Base-by-base conservation (phyloP, 2,888 invertebrate species). In the Drosophila prolongata region DNA sequence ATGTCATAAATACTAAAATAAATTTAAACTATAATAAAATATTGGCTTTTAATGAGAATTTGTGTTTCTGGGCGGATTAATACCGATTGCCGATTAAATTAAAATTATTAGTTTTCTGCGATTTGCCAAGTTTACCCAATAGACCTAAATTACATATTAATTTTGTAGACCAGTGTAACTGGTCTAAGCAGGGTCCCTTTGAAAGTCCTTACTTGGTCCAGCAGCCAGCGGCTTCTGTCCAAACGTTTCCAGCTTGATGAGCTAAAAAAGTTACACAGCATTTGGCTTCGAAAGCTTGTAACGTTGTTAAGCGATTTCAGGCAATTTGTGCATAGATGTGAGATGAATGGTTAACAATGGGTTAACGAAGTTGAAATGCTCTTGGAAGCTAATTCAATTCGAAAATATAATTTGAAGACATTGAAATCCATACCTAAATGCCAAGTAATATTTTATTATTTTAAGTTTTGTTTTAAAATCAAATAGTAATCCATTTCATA, bases 181-280 rank as follows among this genome's bases (percentile, higher is more conserved):
- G n/a, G n/a, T n/a, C n/a, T n/a, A n/a, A 38, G 50, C 47, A 38
- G 13, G 13, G 19, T 71, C 62, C 71, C 73, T 54, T 52, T 62
- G 37, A 6, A 44, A 38, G 67, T 13, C 43, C 42, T 42, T 57
- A 49, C 67, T 77, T 75, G 49, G 30, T 60, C 77, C 55, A 75
- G 75, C 67, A 46, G 53, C 86, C 86, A 82, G 75, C 77, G 85
- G 82, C 86, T 72, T 82, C 75, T 79, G 80, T 80, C 78, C 66
- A 75, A 80, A 75, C 71, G 81, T 85, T 82, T 82, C 89, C 84
- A 87, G 81, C 59, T 80, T 89, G 87, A 80, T 89, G 89, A 87
- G 79, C 84, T 74, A 88, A 74, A 74, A 78, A 80, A 78, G 77
- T 84, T 84, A 75, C 77, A 78, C 77, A 84, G 65, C 74, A 78